A percentile compares a stretch with the other conserved stretches of the same genome.
Conservation (phyloP, 2,113 vertebrate species). For the Propithecus coquereli region DNA sequence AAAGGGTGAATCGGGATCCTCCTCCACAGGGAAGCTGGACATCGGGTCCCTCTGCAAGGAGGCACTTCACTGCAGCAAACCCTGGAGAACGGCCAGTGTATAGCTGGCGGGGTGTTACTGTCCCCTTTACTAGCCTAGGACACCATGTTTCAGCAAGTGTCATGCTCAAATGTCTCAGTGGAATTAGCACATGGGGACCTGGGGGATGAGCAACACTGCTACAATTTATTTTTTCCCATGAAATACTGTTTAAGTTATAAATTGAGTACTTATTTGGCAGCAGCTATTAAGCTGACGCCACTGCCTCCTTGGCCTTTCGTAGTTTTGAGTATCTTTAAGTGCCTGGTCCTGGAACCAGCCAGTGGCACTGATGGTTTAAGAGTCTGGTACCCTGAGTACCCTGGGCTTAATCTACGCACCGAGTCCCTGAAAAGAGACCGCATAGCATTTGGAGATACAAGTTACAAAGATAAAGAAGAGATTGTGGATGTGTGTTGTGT, state of each 20-base stretch:
- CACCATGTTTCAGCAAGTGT: not conserved
- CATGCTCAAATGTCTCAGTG: not conserved
- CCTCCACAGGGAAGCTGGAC: not conserved
- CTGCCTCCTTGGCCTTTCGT: not conserved
- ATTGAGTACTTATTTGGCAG: slow-evolving; percentile 42
- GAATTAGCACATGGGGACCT: not conserved
- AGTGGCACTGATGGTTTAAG: not conserved
- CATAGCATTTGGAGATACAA: not conserved
- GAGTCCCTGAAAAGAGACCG: not conserved
- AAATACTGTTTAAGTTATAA: slow-evolving; percentile 48
- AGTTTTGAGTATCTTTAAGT: not conserved
- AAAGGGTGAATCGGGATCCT: not conserved
- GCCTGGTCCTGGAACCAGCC: not conserved
- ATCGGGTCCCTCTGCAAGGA: not conserved
- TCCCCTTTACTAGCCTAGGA: not conserved
- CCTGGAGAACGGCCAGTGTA: not conserved
- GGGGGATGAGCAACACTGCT: not conserved
- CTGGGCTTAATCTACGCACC: not conserved
- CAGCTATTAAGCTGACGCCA: slow-evolving; percentile 51
- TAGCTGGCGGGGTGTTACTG: not conserved
- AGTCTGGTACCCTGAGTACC: not conserved
- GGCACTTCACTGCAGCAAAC: not conserved
- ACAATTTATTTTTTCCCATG: slow-evolving; percentile 20
- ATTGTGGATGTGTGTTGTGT: fast-evolving
- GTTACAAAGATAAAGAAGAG: not conserved